A percentile compares a stretch with the other conserved stretches of the same genome.
Evolutionary conservation across 2,797 vertebrate species (phyloP).

Genomic region (Pitangus sulphuratus): DNA sequence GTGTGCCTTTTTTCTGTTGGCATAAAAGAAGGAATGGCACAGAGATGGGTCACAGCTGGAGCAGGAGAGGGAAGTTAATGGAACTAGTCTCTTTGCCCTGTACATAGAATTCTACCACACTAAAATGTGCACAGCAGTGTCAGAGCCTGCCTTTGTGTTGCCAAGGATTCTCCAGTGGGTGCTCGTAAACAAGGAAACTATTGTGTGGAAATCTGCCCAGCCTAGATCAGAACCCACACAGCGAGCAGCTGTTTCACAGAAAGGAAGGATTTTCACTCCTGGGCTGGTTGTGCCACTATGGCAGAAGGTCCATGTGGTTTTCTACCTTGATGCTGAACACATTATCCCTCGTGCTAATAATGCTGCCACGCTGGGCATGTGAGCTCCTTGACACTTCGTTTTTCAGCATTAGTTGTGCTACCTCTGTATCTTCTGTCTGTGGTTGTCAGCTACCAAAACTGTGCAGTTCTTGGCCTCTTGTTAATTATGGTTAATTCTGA

Average conservation of each 20-base stretch:
- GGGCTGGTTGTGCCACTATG: neutral
- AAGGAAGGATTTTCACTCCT: neutral
- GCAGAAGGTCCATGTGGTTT: accelerated
- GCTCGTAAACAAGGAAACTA: neutral
- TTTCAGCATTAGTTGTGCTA: neutral
- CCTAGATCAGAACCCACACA: neutral
- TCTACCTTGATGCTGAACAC: neutral
- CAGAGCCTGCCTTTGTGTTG: neutral
- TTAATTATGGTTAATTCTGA: neutral
- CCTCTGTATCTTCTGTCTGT: neutral
- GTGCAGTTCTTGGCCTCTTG: neutral
- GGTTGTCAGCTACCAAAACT: neutral
- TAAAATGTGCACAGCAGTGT: neutral
- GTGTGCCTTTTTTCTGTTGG: neutral
- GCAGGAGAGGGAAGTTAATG: neutral
- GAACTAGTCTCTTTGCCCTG: neutral
- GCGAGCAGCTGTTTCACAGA: neutral
- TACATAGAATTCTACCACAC: neutral
- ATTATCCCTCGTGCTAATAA: neutral
- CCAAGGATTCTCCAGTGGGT: neutral
- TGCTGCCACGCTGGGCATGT: neutral
- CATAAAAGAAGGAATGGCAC: neutral
- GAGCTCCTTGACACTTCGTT: neutral
- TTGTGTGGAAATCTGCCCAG: neutral
- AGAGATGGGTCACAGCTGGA: neutral